Conservation (phyloP, 2,113 vertebrate genomes). For the Trachemys scripta region DNA sequence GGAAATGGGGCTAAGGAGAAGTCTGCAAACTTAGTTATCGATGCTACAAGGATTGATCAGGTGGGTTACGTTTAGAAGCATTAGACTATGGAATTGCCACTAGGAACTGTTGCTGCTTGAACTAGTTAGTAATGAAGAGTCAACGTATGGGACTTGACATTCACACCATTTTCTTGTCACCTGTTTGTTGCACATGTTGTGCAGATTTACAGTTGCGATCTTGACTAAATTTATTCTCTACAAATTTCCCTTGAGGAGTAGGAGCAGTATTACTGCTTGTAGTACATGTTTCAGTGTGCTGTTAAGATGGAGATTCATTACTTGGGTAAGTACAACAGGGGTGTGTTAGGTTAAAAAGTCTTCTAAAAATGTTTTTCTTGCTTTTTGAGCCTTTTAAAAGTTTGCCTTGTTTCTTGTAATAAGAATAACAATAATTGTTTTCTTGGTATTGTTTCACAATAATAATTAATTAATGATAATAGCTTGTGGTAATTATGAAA, state of each 20-base stretch:
- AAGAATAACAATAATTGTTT: conserved; percentile 63
- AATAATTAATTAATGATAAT: conserved; percentile 57
- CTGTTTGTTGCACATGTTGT: conserved; percentile 77
- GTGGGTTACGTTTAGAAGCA: conserved; percentile 18
- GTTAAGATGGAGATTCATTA: conserved; percentile 84
- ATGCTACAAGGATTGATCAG: conserved; percentile 34
- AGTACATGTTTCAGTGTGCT: conserved; percentile 83
- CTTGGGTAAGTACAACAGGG: conserved; percentile 83
- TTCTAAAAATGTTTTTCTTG: conserved; percentile 60
- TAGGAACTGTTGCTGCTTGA: conserved; percentile 53
- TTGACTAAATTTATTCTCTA: conserved; percentile 84
- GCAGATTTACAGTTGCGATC: conserved; percentile 77
- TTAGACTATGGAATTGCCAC: conserved; percentile 28
- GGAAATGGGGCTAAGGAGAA: conserved; percentile 17
- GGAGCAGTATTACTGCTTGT: conserved; percentile 82
- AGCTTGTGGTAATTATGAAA: conserved; percentile 54
- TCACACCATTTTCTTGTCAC: conserved; percentile 71
- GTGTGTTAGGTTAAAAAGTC: conserved; percentile 78
- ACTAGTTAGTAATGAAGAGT: conserved; percentile 51
- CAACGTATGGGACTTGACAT: conserved; percentile 58
- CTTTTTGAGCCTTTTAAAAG: conserved; percentile 50
- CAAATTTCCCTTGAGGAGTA: conserved; percentile 85
- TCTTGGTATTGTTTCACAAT: conserved; percentile 66
- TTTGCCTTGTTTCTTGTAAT: conserved; percentile 70
- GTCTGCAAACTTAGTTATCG: conserved; percentile 29